A percentile compares a stretch with the other conserved stretches of the same genome.
phyloP scores from a whole-genome alignment of 2,113 vertebrate species.

The Hippopotamus amphibius region DNA sequence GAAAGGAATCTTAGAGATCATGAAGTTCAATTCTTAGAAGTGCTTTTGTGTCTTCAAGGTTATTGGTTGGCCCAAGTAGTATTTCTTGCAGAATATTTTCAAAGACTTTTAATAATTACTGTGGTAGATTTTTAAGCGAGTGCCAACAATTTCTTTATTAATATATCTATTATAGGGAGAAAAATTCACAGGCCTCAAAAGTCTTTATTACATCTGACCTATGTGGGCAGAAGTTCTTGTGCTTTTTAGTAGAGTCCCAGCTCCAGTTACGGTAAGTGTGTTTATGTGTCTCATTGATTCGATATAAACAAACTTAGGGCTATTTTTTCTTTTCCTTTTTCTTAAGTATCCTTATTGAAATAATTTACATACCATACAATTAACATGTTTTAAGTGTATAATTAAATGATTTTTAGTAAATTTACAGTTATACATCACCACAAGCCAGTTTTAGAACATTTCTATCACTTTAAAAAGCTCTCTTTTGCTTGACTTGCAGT shows the following conservation, averaged over 20 bases:
- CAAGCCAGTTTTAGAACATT: background rate
- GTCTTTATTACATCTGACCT: constrained; percentile 96
- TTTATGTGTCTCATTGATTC: background rate
- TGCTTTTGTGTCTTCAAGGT: background rate
- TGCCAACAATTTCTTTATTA: constrained; percentile 37
- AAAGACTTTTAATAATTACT: background rate
- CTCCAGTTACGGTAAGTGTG: constrained; percentile 93
- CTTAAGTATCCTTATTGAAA: constrained; percentile 14
- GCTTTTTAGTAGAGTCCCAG: constrained; percentile 96
- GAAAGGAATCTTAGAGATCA: background rate
- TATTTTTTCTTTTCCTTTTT: background rate
- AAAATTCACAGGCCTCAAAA: constrained; percentile 96
- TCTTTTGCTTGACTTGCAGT: background rate
- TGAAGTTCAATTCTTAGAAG: background rate
- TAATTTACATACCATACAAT: background rate
- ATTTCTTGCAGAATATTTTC: constrained; percentile 56
- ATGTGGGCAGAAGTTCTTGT: constrained; percentile 96
- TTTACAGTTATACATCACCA: background rate
- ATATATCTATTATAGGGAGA: constrained; percentile 89
- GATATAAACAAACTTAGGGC: background rate
- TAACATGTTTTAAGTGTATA: background rate
- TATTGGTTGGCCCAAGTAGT: background rate
- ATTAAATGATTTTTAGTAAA: background rate
- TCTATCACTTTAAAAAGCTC: background rate
- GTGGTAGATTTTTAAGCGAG: background rate